Conservation (phyloP, 2,888 invertebrate species). For the Cryptocheilus praepositus region DNA sequence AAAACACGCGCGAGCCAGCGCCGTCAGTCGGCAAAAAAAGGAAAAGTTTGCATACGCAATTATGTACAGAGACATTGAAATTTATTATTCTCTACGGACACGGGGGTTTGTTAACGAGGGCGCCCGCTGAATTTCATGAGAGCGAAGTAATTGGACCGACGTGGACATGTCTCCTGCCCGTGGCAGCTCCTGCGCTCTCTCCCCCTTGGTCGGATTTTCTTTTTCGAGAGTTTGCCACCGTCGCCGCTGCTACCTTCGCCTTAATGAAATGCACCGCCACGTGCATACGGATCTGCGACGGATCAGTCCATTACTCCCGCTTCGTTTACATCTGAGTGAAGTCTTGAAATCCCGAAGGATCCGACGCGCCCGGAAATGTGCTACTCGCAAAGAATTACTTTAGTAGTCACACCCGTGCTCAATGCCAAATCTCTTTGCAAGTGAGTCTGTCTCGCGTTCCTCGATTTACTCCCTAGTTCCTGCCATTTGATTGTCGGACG, state of each 20-base stretch:
- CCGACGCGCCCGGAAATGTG: conserved; percentile 29
- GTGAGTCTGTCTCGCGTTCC: too few species aligned
- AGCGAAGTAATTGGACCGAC: conserved; percentile 48
- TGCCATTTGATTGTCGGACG: too few species aligned
- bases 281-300: conserved; percentile 51
- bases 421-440: background rate
- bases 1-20: conserved; percentile 27
- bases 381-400: conserved; percentile 60
- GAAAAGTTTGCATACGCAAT: conserved; percentile 47
- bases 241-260: conserved; percentile 25
- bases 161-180: conserved; percentile 39
- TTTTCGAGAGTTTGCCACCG: conserved; percentile 36
- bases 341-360: conserved; percentile 59
- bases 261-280: conserved; percentile 66
- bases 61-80: conserved; percentile 46
- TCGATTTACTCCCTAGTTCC: too few species aligned
- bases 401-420: background rate
- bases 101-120: conserved; percentile 48
- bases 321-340: conserved; percentile 39
- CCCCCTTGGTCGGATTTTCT: conserved; percentile 30
- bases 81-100: conserved; percentile 48
- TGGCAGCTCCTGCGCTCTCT: conserved; percentile 1
- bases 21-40: conserved; percentile 29
- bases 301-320: conserved; percentile 44
- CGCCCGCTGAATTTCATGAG: conserved; percentile 43